Evolutionary conservation across 2,888 invertebrate species (phyloP).

Genomic region (Conus canariensis): DNA sequence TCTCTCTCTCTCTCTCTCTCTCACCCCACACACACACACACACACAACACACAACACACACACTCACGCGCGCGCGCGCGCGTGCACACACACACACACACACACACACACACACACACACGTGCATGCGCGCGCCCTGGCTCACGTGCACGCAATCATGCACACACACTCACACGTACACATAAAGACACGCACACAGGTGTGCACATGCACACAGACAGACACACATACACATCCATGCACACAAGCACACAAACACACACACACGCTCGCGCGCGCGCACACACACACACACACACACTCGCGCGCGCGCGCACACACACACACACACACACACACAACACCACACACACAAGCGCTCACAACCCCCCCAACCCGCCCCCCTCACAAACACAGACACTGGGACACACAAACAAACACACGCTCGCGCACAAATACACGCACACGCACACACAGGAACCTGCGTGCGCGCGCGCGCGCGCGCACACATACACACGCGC

Average conservation of each 20-base stretch:
- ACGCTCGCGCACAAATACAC: no score
- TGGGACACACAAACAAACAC: no score
- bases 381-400: no score
- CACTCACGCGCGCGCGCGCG: background rate
- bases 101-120: slow-evolving; percentile 16
- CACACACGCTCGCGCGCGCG: background rate
- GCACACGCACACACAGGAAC: no score
- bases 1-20: background rate
- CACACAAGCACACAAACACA: background rate
- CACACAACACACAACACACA: background rate
- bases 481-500: no score
- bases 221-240: background rate
- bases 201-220: background rate
- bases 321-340: background rate
- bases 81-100: background rate
- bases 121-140: background rate
- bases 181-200: background rate
- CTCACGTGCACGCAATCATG: background rate
- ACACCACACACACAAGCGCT: background rate
- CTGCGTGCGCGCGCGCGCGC: no score
- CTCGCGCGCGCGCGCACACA: background rate
- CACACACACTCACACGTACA: background rate
- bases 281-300: background rate
- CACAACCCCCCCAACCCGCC: no score
- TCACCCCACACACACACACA: background rate